Conservation (phyloP, 2,113 vertebrate genomes). For the Ceuthmochares aereus region DNA sequence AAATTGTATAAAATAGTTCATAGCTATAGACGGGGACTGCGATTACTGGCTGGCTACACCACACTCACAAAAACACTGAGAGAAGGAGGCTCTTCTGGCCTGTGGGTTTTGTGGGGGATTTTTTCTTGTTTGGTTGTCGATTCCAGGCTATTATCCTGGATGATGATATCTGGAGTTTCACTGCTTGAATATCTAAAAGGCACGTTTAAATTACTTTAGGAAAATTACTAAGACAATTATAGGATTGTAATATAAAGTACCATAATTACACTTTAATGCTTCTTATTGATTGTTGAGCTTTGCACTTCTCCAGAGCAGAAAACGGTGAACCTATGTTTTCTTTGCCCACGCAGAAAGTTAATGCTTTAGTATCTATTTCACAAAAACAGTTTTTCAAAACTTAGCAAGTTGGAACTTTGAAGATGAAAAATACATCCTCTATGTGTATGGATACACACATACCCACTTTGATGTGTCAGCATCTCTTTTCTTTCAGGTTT, state of each 20-base stretch:
- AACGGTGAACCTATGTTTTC: neutral
- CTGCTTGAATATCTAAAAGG: slow-evolving; percentile 39
- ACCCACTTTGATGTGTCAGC: fast-evolving
- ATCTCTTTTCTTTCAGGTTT: neutral
- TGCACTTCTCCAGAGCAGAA: neutral
- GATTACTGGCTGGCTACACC: neutral
- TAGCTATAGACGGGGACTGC: neutral
- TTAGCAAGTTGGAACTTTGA: neutral
- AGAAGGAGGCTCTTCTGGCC: neutral
- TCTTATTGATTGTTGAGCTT: slow-evolving; percentile 48
- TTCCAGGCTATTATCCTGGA: slow-evolving; percentile 57
- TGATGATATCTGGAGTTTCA: slow-evolving; percentile 48
- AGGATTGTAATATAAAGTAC: slow-evolving; percentile 58
- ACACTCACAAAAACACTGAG: neutral
- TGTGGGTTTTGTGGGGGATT: neutral
- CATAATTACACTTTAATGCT: slow-evolving; percentile 64
- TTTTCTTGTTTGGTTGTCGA: slow-evolving; percentile 37
- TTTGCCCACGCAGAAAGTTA: neutral
- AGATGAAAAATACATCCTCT: neutral
- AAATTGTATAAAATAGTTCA: neutral
- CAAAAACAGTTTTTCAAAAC: neutral
- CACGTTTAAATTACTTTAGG: slow-evolving; percentile 5
- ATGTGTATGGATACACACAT: neutral
- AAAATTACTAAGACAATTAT: slow-evolving; percentile 70
- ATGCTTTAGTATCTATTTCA: neutral